Conservation (phyloP, 2,888 invertebrate species). For the Zygothrica quintamaculata region DNA sequence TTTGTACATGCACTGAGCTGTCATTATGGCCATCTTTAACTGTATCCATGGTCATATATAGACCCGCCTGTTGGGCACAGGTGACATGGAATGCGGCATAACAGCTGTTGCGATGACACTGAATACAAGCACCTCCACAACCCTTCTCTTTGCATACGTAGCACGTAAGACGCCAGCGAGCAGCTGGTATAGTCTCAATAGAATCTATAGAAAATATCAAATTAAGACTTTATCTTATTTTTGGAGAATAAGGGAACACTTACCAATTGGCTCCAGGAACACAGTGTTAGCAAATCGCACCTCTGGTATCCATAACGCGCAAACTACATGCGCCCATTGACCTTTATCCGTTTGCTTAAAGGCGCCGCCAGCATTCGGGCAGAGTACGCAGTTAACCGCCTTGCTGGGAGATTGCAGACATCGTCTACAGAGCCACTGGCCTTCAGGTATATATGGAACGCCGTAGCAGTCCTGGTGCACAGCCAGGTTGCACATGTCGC, state of each 20-base stretch:
- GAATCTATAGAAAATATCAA: conserved; percentile 87
- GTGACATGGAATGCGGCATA: conserved; percentile 99
- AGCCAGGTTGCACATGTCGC: conserved; percentile 99
- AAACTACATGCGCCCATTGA: conserved; percentile 99
- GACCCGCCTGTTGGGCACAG: conserved; percentile 96
- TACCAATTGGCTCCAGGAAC: conserved; percentile 97
- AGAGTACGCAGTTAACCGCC: conserved; percentile 98
- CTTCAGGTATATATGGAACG: conserved; percentile 96
- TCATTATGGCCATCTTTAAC: conserved; percentile 88
- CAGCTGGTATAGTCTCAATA: conserved; percentile 97
- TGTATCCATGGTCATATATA: conserved; percentile 98
- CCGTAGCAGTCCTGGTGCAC: conserved; percentile 99
- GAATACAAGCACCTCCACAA: conserved; percentile 96
- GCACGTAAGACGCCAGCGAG: conserved; percentile 98
- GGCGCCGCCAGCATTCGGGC: conserved; percentile 98
- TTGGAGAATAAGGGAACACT: too few species aligned
- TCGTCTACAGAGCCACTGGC: conserved; percentile 98
- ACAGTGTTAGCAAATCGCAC: conserved; percentile 99
- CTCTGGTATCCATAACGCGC: conserved; percentile 99
- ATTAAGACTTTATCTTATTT: neutral
- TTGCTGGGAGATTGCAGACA: conserved; percentile 98
- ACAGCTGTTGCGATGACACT: conserved; percentile 98
- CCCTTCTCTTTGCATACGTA: conserved; percentile 97
- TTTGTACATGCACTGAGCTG: conserved; percentile 93
- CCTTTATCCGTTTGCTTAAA: conserved; percentile 98